Percentiles rank a stretch among this genome's conserved stretches.
phyloP scores from a whole-genome alignment of 2,113 vertebrate genomes.

The Burhinus bistriatus region DNA sequence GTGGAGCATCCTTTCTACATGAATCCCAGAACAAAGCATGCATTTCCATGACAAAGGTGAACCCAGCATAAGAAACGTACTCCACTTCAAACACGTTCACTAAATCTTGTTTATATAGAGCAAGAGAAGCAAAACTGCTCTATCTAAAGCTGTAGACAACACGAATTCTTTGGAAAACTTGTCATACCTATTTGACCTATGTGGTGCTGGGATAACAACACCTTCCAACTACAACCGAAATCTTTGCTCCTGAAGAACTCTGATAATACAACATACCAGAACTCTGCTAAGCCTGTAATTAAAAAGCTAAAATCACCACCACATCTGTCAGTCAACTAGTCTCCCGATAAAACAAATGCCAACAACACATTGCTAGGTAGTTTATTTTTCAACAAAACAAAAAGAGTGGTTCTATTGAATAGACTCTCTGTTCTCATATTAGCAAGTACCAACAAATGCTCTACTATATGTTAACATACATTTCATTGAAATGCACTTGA shows the following conservation, averaged over 20 bases:
- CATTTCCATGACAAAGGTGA: conserved; percentile 50
- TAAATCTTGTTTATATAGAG: background rate
- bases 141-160: background rate
- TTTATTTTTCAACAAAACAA: conserved; percentile 20
- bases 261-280: background rate
- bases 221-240: background rate
- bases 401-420: background rate
- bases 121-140: background rate
- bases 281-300: background rate
- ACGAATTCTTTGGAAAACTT: conserved; percentile 8
- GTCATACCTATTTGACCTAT: background rate
- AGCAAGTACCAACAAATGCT: background rate
- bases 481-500: background rate
- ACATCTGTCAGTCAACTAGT: background rate
- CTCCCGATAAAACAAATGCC: background rate
- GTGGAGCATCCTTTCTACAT: background rate
- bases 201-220: background rate
- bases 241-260: background rate
- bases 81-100: background rate
- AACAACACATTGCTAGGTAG: background rate
- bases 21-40: conserved; percentile 21
- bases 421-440: background rate
- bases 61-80: background rate
- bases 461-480: background rate
- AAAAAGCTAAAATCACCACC: background rate